Evolutionary conservation across 2,888 invertebrate genomes (phyloP).

Genomic region (Macropis europaea): DNA sequence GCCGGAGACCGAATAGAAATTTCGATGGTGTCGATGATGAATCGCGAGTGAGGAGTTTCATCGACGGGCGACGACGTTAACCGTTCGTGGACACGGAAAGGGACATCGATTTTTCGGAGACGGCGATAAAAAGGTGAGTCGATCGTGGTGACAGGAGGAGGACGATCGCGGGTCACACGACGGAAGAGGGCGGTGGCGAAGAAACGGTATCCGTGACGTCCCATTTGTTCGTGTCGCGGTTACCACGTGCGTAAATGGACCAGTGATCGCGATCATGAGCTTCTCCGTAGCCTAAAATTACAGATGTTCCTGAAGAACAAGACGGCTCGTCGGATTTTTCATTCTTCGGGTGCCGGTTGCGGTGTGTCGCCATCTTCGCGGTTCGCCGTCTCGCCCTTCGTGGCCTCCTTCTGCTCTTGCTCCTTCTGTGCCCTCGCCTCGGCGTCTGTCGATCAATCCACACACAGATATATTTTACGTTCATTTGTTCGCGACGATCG

Average conservation of each 20-base stretch:
- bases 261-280: constrained; percentile 39
- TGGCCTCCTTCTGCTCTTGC: constrained; percentile 68
- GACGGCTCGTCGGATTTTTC: constrained; percentile 48
- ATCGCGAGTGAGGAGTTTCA: background rate
- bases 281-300: constrained; percentile 58
- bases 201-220: no score
- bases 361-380: constrained; percentile 49
- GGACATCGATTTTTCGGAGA: constrained; percentile 10
- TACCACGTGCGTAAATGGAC: no score
- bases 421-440: constrained; percentile 81
- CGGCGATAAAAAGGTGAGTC: background rate
- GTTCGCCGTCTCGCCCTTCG: constrained; percentile 52
- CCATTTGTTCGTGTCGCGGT: constrained; percentile 43
- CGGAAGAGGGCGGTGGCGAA: constrained; percentile 5
- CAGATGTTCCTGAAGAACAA: constrained; percentile 49
- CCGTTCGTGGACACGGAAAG: background rate
- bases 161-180: constrained; percentile 2
- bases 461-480: background rate
- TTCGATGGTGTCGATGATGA: background rate
- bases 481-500: no score
- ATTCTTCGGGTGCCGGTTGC: constrained; percentile 62
- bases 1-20: background rate
- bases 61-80: background rate
- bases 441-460: constrained; percentile 79
- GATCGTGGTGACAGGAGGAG: background rate